Base-by-base conservation (phyloP, 2,888 invertebrate genomes). In the Schizotus pectinicornis region DNA sequence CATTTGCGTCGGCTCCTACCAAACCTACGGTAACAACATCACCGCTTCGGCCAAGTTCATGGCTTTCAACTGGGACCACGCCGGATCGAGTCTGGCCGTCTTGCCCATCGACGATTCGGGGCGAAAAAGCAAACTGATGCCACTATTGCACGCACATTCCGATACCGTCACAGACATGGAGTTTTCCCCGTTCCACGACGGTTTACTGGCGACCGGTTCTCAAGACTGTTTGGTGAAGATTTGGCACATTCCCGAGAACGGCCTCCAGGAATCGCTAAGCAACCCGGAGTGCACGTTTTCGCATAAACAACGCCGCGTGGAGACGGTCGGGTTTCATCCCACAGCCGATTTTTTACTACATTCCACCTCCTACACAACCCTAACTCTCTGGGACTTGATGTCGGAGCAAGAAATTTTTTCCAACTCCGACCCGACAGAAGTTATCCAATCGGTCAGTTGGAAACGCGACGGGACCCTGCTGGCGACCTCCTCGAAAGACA, bases 161-260 rank as follows among this genome's bases (percentile, higher is more conserved):
- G 97, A 96, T 72, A 92, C 94, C 42, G 93, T 97, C 34, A 95
- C 95, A 35, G 97, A 96, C 78, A 90, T 97, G 86, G 92, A 92
- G 71, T 97, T 98, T 78, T 95, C 96, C 31, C 96, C 96, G 6
- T 97, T 96, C 80, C 94, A 96, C 77, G 95, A 96, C 82, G 93
- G 94, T 34, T 82, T 96, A 42, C 81, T 98, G 68, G 89, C 94
- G 31, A 97, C 97, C 33, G 94, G 95, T 56, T 93, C 92, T 47
- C 92, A 92, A 79, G 93, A 93, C 79, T 92, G 92, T 70, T 82
- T 91, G 80, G 91, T 95, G 0, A 95, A 95, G 81, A 83, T 95
- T 54, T 95, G 95, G 95, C 88, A 91, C 72, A 90, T 95, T 73
- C 94, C 94, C 7, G 90, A 89, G 56, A 86, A 86, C 64, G 93